A percentile compares a stretch with the other conserved stretches of the same genome.
Conservation (phyloP, 2,797 vertebrate genomes). For the Triplophysa bombifrons region DNA sequence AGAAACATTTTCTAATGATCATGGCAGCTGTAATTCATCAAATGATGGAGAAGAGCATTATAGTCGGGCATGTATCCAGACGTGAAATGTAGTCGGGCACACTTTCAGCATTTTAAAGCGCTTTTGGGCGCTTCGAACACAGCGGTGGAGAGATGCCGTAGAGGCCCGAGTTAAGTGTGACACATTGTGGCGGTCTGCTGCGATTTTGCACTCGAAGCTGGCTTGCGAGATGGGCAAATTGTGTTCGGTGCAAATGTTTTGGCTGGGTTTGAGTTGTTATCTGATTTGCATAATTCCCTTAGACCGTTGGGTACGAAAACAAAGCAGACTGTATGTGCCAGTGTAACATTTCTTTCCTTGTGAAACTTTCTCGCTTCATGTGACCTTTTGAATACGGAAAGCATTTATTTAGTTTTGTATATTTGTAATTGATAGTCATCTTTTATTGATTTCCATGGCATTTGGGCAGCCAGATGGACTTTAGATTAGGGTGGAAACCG, state of each 20-base stretch:
- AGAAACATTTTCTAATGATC: neutral
- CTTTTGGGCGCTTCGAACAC: neutral
- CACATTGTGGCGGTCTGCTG: neutral
- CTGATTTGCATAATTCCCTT: conserved; percentile 6
- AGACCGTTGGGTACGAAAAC: neutral
- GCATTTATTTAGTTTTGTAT: neutral
- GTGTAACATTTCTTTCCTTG: neutral
- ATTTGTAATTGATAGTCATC: neutral
- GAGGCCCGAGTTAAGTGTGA: neutral
- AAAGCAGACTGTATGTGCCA: neutral
- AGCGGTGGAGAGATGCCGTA: neutral
- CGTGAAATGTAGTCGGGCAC: neutral
- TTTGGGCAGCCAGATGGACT: neutral
- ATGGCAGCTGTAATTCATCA: conserved; percentile 2
- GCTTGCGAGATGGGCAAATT: neutral
- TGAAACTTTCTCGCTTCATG: neutral
- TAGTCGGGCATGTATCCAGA: neutral
- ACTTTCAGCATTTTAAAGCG: neutral
- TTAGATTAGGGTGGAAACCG: neutral
- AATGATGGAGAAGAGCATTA: neutral
- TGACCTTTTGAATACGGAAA: neutral
- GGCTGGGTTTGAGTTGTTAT: neutral
- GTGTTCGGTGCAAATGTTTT: neutral
- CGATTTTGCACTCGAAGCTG: neutral
- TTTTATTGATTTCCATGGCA: neutral